These are phyloP conservation scores for Eupeodes luniger DNA, from an alignment of 2,888 invertebrate species.

Conservation along the genomic window DNA sequence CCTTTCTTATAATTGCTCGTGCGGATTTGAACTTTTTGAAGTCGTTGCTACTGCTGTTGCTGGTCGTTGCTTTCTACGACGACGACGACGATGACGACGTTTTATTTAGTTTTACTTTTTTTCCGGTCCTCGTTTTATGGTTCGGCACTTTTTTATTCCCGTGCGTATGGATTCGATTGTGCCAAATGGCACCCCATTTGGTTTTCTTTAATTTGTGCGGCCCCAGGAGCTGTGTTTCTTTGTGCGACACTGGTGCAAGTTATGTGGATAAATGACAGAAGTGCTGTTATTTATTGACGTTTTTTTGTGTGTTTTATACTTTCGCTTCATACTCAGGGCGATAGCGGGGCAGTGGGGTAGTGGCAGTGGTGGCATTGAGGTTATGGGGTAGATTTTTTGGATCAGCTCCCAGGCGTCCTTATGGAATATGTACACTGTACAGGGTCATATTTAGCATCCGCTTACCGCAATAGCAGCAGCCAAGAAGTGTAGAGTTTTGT, in stretches of 20 bases:
- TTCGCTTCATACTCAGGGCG: constrained; percentile 21
- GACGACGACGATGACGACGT: constrained; percentile 19
- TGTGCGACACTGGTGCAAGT: constrained; percentile 81
- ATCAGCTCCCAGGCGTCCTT: constrained; percentile 49
- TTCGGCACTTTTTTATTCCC: constrained; percentile 60
- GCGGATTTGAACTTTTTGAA: constrained; percentile 75
- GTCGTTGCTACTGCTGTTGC: constrained; percentile 37
- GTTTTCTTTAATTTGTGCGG: constrained; percentile 75
- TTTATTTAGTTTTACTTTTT: constrained; percentile 3
- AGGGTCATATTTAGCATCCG: constrained; percentile 74
- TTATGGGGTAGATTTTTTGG: constrained; percentile 69
- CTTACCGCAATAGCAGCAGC: constrained; percentile 71
- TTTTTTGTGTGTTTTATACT: constrained; percentile 61
- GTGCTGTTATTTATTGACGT: constrained; percentile 83
- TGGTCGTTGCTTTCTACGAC: constrained; percentile 37
- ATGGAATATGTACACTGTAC: constrained; percentile 3
- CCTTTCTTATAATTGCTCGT: constrained; percentile 74
- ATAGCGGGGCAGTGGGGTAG: neutral
- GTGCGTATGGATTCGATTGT: constrained; percentile 75
- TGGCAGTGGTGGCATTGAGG: constrained; percentile 19
- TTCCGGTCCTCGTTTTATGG: constrained; percentile 61
- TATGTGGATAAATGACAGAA: constrained; percentile 84
- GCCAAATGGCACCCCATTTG: constrained; percentile 76
- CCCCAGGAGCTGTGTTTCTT: constrained; percentile 61
- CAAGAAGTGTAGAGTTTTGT: constrained; percentile 76